Base-by-base conservation (phyloP, 2,888 invertebrate genomes). In the Trachelus iudaicus region DNA sequence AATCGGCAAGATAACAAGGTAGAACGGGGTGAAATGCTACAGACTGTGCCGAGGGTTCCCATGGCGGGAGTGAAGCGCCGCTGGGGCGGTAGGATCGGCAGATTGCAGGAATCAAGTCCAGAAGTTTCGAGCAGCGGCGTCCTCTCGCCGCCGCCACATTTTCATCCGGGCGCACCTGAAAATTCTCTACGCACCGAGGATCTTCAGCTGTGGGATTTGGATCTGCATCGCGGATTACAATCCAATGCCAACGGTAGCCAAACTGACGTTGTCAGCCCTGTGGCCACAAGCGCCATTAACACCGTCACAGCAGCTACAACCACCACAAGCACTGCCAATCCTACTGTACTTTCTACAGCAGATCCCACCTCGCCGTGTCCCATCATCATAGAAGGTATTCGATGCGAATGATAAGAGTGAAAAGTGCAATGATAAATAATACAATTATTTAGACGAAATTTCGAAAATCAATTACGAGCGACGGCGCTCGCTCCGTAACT, bases 141-240 rank as follows among this genome's bases (percentile, higher is more conserved):
- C 0, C 80, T 91, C 68, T 96, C 96, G 76, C 96, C 96, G 73
- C 93, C 95, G 34, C 92, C 96, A 75, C 95, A 95, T 82, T 93
- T 96, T 91, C 94, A 95, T 86, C 95, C 96, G 75, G 95, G 95
- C 82, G 95, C 95, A 82, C 95, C 96, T 75, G 93, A 96, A 83
- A 94, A 94, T 83, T 96, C 96, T 84, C 95, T 96, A 33, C 96
- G 96, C 85, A 96, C 96, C 91, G 95, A 94, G 81, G 96, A 96
- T 87, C 93, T 96, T 83, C 97, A 97, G 89, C 93, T 97, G 85
- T 97, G 97, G 97, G 96, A 96, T 87, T 90, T 94, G 88, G 94
- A 94, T 88, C 90, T 94, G 77, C 94, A 94, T 77, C 83, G 88
- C 2, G 88, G 89, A 30, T 79, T 88, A 6, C 87, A 84, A 56